These are phyloP conservation scores for Falco punctatus DNA, from an alignment of 2,113 vertebrate genomes.

Conservation along the genomic window DNA sequence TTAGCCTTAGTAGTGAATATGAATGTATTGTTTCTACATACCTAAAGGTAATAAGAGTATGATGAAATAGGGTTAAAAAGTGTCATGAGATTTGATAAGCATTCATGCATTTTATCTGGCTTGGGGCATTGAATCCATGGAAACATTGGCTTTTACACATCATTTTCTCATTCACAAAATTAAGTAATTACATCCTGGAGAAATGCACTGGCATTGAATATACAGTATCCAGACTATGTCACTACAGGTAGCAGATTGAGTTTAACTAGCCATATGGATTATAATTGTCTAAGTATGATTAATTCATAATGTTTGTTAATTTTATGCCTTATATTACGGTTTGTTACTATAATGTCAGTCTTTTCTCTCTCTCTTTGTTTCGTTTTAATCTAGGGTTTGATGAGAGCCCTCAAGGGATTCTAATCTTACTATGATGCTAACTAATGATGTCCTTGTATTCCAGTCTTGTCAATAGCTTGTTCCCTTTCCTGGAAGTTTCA, in stretches of 20 bases:
- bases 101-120: conserved; percentile 30
- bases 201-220: conserved; percentile 50
- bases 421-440: conserved; percentile 82
- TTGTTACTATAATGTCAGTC: conserved; percentile 86
- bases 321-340: conserved; percentile 94
- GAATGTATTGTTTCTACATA: neutral
- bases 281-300: conserved; percentile 93
- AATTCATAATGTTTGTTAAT: conserved; percentile 94
- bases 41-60: neutral
- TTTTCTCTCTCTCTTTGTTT: conserved; percentile 29
- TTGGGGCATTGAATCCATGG: conserved; percentile 37
- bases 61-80: neutral
- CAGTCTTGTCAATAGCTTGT: conserved; percentile 81
- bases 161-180: conserved; percentile 76
- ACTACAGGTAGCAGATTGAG: conserved; percentile 89
- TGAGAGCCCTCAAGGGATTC: conserved; percentile 84
- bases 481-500: conserved; percentile 81
- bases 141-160: conserved; percentile 62
- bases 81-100: neutral
- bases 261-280: conserved; percentile 99
- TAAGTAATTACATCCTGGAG: conserved; percentile 68
- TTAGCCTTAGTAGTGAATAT: neutral
- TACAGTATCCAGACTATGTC: conserved; percentile 65
- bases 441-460: conserved; percentile 81
- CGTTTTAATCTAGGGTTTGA: conserved; percentile 75